Evolutionary conservation across 2,113 vertebrate species (phyloP).

Genomic region (Ciconia boyciana): DNA sequence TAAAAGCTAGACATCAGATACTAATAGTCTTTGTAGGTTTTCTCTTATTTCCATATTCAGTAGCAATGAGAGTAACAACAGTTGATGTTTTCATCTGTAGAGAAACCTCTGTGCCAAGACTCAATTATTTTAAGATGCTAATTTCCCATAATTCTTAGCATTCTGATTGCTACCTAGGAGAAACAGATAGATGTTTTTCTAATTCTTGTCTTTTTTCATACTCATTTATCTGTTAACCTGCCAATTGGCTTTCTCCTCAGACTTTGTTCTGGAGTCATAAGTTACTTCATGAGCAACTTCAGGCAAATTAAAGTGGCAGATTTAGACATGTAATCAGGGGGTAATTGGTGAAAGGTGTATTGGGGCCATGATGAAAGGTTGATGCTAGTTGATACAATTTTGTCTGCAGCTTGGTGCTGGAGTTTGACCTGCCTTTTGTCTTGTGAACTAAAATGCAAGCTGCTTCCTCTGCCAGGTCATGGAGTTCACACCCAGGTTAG

Average conservation of each 20-base stretch:
- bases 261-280: not conserved
- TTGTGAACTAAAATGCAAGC: not conserved
- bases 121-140: not conserved
- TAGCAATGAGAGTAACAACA: not conserved
- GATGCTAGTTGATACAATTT: not conserved
- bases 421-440: not conserved
- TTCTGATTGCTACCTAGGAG: not conserved
- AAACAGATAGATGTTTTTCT: not conserved
- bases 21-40: not conserved
- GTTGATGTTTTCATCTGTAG: not conserved
- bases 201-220: not conserved
- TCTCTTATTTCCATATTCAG: not conserved
- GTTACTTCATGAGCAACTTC: not conserved
- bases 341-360: not conserved
- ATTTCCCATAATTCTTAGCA: not conserved
- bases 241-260: not conserved
- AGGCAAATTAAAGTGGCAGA: not conserved
- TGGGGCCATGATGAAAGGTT: not conserved
- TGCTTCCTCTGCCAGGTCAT: not conserved
- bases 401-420: not conserved
- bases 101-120: not conserved
- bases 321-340: not conserved
- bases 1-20: not conserved
- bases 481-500: conserved; percentile 9
- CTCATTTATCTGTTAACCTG: not conserved